These are phyloP conservation scores for Lithophane socia DNA, from an alignment of 2,888 invertebrate species.

Conservation along the genomic window DNA sequence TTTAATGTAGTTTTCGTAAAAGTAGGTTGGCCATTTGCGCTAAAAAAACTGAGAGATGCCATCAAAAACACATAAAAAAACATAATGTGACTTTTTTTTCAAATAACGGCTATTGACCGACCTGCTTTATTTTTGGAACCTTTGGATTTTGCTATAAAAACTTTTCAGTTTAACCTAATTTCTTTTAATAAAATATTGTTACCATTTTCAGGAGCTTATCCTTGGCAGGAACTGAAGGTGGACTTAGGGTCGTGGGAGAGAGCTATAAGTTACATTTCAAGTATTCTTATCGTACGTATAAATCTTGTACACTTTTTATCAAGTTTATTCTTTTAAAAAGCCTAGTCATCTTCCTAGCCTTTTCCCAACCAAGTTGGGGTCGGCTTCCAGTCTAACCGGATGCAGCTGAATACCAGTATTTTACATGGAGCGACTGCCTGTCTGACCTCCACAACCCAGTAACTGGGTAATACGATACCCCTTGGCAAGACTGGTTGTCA, in stretches of 20 bases:
- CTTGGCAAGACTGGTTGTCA: too few species aligned
- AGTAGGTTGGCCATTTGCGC: not conserved
- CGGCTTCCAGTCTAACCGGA: too few species aligned
- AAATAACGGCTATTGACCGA: not conserved
- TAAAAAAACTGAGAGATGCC: not conserved
- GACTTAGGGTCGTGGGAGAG: slow-evolving; percentile 91
- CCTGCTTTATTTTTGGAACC: not conserved
- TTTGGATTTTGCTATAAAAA: not conserved
- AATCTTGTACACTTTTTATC: not conserved
- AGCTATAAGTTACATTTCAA: slow-evolving; percentile 77
- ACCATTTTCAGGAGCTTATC: not conserved
- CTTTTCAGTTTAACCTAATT: not conserved
- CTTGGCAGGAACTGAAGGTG: slow-evolving; percentile 15
- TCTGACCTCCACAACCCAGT: too few species aligned
- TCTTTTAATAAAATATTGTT: not conserved
- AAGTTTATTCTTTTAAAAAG: too few species aligned
- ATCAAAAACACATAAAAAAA: not conserved
- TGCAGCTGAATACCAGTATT: too few species aligned
- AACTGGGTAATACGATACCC: too few species aligned
- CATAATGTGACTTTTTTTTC: not conserved
- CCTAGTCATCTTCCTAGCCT: too few species aligned
- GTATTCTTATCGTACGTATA: not conserved
- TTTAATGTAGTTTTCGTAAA: too few species aligned
- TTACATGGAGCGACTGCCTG: too few species aligned
- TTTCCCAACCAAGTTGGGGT: too few species aligned